These are phyloP conservation scores for Stigmatopora nigra DNA, from an alignment of 2,113 vertebrate species.

Conservation along the genomic window DNA sequence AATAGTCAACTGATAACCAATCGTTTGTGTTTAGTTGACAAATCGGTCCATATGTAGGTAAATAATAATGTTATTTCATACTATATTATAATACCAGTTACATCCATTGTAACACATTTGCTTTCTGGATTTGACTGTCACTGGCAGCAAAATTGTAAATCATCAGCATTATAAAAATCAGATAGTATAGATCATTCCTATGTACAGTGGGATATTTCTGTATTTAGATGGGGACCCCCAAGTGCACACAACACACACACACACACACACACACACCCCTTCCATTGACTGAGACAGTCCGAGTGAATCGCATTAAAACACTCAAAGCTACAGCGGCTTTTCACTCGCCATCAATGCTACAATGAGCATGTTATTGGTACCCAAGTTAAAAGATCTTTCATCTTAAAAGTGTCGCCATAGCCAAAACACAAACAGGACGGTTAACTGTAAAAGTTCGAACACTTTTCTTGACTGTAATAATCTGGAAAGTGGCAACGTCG, in stretches of 20 bases:
- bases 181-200: too few species aligned
- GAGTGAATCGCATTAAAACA: conserved; percentile 1
- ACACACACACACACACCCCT: conserved; percentile 19
- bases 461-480: conserved; percentile 14
- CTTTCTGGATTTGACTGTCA: neutral
- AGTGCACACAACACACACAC: conserved; percentile 26
- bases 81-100: neutral
- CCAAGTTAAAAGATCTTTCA: neutral
- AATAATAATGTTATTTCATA: too few species aligned
- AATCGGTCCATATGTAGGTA: too few species aligned
- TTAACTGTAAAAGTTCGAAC: conserved; percentile 30
- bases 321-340: neutral
- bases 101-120: neutral
- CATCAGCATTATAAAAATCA: too few species aligned
- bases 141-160: too few species aligned
- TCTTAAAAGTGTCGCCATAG: neutral
- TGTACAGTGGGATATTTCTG: too few species aligned
- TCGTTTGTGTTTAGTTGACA: too few species aligned
- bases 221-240: too few species aligned
- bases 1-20: too few species aligned
- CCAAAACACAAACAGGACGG: neutral
- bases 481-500: conserved; percentile 14
- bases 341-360: neutral
- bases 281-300: conserved; percentile 11
- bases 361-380: neutral